phyloP scores from a whole-genome alignment of 1,140 invertebrate genomes.

The Homalodisca vitripennis region DNA sequence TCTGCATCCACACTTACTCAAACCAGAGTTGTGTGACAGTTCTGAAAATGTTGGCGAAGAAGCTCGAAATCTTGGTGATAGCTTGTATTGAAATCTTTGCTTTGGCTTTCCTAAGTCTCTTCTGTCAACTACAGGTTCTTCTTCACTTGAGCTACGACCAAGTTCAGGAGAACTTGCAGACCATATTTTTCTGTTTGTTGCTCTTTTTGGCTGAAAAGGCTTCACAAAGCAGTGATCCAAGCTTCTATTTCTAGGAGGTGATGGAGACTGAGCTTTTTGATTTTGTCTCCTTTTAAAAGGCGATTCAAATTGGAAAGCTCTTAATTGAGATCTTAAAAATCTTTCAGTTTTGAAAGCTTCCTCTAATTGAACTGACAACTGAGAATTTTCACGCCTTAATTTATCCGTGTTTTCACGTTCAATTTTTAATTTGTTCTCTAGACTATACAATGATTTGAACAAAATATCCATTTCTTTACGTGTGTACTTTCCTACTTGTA shows the following conservation, averaged over 20 bases:
- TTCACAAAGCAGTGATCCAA: background rate
- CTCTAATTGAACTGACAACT: background rate
- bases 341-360: background rate
- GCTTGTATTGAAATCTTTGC: background rate
- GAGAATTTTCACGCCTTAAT: background rate
- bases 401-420: background rate
- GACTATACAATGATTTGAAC: background rate
- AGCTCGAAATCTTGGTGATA: background rate
- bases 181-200: background rate
- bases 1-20: conserved; percentile 6
- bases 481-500: background rate
- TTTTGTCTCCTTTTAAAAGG: background rate
- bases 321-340: background rate
- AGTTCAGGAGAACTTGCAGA: background rate
- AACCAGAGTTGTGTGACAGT: conserved; percentile 4
- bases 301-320: background rate
- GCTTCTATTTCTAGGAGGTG: background rate
- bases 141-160: background rate
- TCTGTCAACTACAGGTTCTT: background rate
- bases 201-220: background rate
- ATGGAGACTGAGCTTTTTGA: background rate
- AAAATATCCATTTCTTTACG: background rate
- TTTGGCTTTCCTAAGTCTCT: background rate
- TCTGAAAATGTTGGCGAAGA: background rate
- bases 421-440: background rate